These are phyloP conservation scores for Macrochelys suwanniensis DNA, from an alignment of 2,797 vertebrate species.

Conservation along the genomic window DNA sequence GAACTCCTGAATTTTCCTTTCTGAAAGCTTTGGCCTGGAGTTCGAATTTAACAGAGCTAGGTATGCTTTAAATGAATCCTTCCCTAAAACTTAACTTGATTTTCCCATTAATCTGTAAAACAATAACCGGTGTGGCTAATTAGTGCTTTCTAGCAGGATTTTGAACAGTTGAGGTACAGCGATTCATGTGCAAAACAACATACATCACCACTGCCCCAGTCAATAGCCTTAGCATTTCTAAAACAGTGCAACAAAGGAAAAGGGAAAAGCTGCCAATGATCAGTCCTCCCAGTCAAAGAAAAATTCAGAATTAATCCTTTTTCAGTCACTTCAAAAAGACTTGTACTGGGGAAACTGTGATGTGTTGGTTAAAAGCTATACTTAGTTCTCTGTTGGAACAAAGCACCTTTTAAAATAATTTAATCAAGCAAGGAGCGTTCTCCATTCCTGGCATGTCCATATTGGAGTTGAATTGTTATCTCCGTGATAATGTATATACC, in stretches of 20 bases:
- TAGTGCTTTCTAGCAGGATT: conserved; percentile 39
- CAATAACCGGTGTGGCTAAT: conserved; percentile 49
- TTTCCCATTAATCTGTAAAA: conserved; percentile 44
- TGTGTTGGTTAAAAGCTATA: not conserved
- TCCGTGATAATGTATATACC: not conserved
- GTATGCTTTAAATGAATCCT: conserved; percentile 6
- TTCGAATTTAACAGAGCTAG: conserved; percentile 4
- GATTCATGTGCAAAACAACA: conserved; percentile 62
- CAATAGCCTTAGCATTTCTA: conserved; percentile 42
- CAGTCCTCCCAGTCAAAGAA: not conserved
- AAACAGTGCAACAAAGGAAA: conserved; percentile 43
- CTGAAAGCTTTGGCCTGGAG: not conserved
- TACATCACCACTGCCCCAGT: conserved; percentile 8
- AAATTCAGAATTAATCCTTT: not conserved
- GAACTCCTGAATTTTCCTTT: not conserved
- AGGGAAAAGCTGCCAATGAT: not conserved
- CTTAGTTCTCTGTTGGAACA: not conserved
- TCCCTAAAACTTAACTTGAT: conserved; percentile 5
- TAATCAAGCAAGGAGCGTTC: not conserved
- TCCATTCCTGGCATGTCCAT: not conserved
- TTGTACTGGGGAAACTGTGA: not conserved
- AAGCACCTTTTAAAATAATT: not conserved
- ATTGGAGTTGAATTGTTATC: not conserved
- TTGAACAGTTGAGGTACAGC: not conserved
- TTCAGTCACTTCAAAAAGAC: not conserved